Conservation (phyloP, 2,113 vertebrate species). For the Chaetura pelagica region DNA sequence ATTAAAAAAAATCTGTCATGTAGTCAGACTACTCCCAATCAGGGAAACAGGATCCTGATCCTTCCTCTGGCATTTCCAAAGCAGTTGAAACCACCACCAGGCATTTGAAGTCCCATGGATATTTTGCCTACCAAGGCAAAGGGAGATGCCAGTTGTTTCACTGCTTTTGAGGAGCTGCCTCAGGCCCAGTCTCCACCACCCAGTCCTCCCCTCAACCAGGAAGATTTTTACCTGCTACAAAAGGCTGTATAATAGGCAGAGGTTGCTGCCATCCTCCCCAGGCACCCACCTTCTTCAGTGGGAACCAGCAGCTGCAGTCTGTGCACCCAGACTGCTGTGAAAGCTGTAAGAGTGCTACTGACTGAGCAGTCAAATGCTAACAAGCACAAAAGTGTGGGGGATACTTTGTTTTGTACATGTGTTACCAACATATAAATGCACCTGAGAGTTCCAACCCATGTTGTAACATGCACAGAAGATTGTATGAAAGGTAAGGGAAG, state of each 20-base stretch:
- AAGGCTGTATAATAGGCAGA: neutral
- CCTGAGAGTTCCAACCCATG: neutral
- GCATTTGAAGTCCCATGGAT: fast-evolving
- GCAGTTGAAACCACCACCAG: neutral
- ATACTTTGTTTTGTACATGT: neutral
- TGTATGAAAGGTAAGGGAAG: neutral
- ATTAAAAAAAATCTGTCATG: neutral
- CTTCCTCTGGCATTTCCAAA: neutral
- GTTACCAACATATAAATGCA: neutral
- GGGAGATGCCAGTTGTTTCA: neutral
- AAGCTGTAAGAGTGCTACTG: neutral
- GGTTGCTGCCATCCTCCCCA: neutral
- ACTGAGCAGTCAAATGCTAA: neutral
- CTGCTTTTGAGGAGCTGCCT: neutral
- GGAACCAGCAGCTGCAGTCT: fast-evolving
- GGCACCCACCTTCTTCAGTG: fast-evolving
- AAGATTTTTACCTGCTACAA: neutral
- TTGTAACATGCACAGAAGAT: neutral
- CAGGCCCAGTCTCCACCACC: neutral
- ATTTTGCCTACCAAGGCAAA: neutral
- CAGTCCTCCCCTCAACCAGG: neutral
- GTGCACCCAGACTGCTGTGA: neutral
- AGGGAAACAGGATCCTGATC: neutral
- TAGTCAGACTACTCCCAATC: neutral
- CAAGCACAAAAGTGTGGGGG: fast-evolving